Evolutionary conservation across 2,113 vertebrate genomes (phyloP).

Genomic region (Saccopteryx bilineata): DNA sequence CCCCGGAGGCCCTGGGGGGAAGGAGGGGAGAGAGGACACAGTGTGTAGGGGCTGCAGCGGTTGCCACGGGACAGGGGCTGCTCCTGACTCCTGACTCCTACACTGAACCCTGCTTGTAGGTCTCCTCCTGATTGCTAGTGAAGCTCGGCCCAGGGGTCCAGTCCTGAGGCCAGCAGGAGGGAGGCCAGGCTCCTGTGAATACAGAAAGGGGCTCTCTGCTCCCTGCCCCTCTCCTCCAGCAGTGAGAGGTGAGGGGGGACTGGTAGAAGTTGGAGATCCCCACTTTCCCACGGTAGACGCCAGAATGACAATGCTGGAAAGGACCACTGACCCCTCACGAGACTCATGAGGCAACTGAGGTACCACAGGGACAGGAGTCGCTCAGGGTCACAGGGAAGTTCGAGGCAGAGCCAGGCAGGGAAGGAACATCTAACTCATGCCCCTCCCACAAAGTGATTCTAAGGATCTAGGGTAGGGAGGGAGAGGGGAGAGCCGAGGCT

Average conservation of each 20-base stretch:
- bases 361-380: background rate
- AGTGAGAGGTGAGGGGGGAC: background rate
- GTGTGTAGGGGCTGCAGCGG: background rate
- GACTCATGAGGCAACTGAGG: background rate
- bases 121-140: background rate
- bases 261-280: background rate
- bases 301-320: background rate
- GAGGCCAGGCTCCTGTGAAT: background rate
- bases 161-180: background rate
- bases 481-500: background rate
- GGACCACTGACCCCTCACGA: background rate
- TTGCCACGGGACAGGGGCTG: background rate
- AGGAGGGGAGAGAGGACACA: background rate
- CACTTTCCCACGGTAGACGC: background rate
- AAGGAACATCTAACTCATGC: background rate
- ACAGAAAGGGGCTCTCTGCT: background rate
- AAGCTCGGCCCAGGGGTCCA: background rate
- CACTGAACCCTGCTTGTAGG: background rate
- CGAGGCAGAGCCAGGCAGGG: background rate
- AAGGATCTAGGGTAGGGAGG: background rate
- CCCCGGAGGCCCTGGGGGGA: background rate
- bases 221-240: background rate
- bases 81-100: background rate
- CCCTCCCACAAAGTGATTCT: background rate
- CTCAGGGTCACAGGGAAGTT: background rate